A percentile compares a stretch with the other conserved stretches of the same genome.
Evolutionary conservation across 1,140 invertebrate species (phyloP).

Genomic region (Danaus melanippus): DNA sequence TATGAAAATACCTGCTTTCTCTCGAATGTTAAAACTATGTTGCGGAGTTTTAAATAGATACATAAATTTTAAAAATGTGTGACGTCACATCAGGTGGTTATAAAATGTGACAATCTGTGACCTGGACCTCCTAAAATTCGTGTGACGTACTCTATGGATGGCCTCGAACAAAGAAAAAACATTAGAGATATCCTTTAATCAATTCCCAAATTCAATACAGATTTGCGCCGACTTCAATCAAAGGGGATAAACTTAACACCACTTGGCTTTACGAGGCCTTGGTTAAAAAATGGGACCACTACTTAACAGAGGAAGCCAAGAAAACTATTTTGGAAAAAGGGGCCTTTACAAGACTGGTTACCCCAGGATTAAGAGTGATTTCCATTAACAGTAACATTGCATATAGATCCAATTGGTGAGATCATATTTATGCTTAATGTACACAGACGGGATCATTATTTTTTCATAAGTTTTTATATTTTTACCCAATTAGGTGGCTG

Average conservation of each 20-base stretch:
- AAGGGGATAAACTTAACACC: constrained; percentile 7
- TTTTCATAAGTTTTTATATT: constrained; percentile 5
- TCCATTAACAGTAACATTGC: constrained; percentile 83
- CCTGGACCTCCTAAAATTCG: too few relatives aligned
- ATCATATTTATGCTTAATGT: too few relatives aligned
- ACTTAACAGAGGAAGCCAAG: constrained; percentile 76
- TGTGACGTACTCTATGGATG: too few relatives aligned
- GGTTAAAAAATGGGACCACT: constrained; percentile 76
- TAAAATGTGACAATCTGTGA: too few relatives aligned
- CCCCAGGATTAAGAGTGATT: constrained; percentile 80
- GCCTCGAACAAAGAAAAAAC: too few relatives aligned
- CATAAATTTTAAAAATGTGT: too few relatives aligned
- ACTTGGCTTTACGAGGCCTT: constrained; percentile 13
- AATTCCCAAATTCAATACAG: constrained; percentile 24
- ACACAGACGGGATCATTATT: neutral
- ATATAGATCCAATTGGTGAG: constrained; percentile 82
- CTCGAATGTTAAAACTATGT: too few relatives aligned
- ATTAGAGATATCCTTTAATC: too few relatives aligned
- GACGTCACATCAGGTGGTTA: too few relatives aligned
- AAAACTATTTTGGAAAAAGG: constrained; percentile 77
- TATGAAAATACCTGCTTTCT: too few relatives aligned
- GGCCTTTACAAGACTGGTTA: constrained; percentile 78
- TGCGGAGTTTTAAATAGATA: too few relatives aligned
- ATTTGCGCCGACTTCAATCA: constrained; percentile 6
- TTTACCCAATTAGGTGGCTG: constrained; percentile 71